Conservation (phyloP, 2,797 vertebrate genomes). For the Trematomus bernacchii region DNA sequence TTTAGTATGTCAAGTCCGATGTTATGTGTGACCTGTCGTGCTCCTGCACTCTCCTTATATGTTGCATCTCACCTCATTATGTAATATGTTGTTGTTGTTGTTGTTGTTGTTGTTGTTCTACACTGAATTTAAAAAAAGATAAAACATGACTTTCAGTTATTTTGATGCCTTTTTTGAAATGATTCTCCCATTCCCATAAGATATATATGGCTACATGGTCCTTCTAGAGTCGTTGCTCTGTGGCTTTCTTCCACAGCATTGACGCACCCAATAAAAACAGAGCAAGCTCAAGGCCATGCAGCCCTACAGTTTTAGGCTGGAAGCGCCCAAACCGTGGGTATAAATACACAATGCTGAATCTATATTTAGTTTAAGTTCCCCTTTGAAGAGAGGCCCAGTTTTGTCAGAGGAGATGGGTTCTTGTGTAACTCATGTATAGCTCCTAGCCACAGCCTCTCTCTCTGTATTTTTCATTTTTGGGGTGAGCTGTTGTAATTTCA, state of each 20-base stretch:
- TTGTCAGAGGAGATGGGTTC: conserved; percentile 71
- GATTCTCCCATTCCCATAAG: conserved; percentile 44
- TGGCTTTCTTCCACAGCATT: conserved; percentile 64
- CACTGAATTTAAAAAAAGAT: conserved; percentile 8
- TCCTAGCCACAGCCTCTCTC: conserved; percentile 69
- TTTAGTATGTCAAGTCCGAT: conserved; percentile 18
- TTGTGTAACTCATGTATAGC: conserved; percentile 73
- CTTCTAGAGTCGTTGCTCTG: conserved; percentile 52
- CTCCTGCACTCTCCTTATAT: conserved; percentile 26
- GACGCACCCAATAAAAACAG: conserved; percentile 80
- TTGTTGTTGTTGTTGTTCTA: conserved; percentile 18
- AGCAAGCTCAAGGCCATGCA: conserved; percentile 70
- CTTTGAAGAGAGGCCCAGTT: conserved; percentile 76
- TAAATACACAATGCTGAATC: conserved; percentile 76
- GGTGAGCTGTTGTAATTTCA: conserved; percentile 71
- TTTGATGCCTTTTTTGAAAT: conserved; percentile 32
- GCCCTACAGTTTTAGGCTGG: conserved; percentile 79
- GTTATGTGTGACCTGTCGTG: conserved; percentile 39
- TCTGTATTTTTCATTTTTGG: conserved; percentile 82
- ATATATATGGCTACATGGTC: conserved; percentile 51
- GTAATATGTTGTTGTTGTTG: conserved; percentile 12
- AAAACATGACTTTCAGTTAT: conserved; percentile 38
- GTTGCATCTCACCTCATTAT: conserved; percentile 45
- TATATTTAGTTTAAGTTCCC: conserved; percentile 74
- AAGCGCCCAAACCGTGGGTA: conserved; percentile 78